Evolutionary conservation across 2,797 vertebrate species (phyloP), one percentile per base, ranked within the genome.

Genomic region (Chelon auratus): DNA sequence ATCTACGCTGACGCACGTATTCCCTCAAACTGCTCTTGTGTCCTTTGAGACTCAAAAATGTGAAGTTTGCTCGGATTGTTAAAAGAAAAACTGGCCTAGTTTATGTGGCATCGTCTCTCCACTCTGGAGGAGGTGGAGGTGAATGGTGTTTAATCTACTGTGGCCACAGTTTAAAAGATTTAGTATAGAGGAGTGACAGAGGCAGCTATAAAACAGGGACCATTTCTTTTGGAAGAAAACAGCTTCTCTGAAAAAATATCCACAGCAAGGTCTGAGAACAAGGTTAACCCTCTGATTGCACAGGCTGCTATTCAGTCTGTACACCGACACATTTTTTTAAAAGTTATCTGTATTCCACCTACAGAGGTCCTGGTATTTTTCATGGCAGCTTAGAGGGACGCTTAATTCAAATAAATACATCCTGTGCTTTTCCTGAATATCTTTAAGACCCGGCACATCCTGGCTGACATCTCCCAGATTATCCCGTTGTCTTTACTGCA

Each of bases 391-490:
- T 33, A 37, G 8, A 39, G 20, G 20, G 18, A 20, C 45, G 36
- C 37, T 55, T 55, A 33, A 33, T 36, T 30, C 30, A 30, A 55
- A 26, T 26, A 3, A 26, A 33, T 33, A 33, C 2, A 33, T 8
- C 26, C 14, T 67, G 33, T 10, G 15, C n/a, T 33, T 47, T 48
- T 13, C 13, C 43, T 30, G 22, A 10, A 15, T 30, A 26, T 26
- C 51, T 55, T 17, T 4, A 50, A 50, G 18, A 50, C 4, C 20
- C 18, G 10, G 11, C 47, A 50, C 18, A 4, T 48, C 9, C 9
- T 57, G 64, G 36, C 7, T 22, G 54, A 50, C 64, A 26, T 57
- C 45, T 57, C 54, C 11, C 15, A 24, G 43, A 57, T 67, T 67
- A 18, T 26, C 37, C 43, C 14, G 43, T 43, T 54, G 42, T 1